Conservation (phyloP, 2,113 vertebrate genomes). For the Sorex araneus region DNA sequence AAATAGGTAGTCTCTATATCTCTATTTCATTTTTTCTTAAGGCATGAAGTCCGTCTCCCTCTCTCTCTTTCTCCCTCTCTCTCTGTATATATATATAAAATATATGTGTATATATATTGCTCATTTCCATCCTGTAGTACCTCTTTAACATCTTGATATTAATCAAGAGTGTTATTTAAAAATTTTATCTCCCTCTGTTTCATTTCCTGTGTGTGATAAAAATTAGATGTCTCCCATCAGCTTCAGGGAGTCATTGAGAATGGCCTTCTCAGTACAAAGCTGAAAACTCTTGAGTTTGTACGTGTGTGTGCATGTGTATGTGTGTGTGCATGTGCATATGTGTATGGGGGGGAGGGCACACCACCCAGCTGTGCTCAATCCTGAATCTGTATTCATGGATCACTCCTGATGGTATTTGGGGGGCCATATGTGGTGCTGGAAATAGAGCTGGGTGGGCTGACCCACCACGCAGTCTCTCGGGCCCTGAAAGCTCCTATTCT, state of each 20-base stretch:
- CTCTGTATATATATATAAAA: too few relatives aligned
- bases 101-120: neutral
- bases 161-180: constrained; percentile 70
- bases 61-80: too few relatives aligned
- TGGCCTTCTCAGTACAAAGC: neutral
- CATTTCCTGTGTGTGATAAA: constrained; percentile 77
- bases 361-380: neutral
- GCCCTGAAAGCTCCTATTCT: neutral
- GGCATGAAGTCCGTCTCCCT: constrained; percentile 35
- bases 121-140: constrained; percentile 48
- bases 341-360: too few relatives aligned
- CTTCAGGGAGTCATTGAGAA: neutral
- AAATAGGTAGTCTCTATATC: constrained; percentile 64
- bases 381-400: neutral
- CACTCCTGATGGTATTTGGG: neutral
- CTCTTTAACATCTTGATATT: constrained; percentile 67
- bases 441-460: too few relatives aligned
- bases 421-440: too few relatives aligned
- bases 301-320: too few relatives aligned
- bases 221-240: constrained; percentile 54
- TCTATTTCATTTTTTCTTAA: constrained; percentile 69
- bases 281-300: neutral
- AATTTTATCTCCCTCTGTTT: constrained; percentile 69
- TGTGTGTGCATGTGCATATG: too few relatives aligned
- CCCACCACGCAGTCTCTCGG: too few relatives aligned